phyloP scores from a whole-genome alignment of 2,797 vertebrate species.

The Rhinophrynus dorsalis region DNA sequence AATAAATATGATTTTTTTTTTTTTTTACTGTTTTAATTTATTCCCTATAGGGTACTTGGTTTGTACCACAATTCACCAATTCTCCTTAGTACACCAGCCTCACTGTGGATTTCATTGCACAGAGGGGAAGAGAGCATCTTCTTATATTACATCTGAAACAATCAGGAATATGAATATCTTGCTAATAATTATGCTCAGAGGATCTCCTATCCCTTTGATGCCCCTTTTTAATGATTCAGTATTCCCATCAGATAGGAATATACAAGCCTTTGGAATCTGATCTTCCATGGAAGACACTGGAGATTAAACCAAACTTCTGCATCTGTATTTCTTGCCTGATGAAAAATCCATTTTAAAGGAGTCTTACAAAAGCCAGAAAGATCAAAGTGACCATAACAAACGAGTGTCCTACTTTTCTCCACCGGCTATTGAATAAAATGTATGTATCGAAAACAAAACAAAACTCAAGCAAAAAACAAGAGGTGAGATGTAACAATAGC shows the following conservation, averaged over 20 bases:
- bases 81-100: too few relatives aligned
- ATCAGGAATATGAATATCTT: slow-evolving; percentile 17
- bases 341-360: too few relatives aligned
- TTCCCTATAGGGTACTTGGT: too few relatives aligned
- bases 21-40: too few relatives aligned
- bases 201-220: slow-evolving; percentile 16
- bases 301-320: background rate
- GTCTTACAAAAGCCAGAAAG: background rate
- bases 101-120: slow-evolving; percentile 21
- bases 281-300: background rate
- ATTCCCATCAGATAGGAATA: background rate
- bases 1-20: too few relatives aligned
- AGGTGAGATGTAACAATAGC: too few relatives aligned
- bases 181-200: slow-evolving; percentile 41
- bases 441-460: background rate
- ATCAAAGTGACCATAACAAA: too few relatives aligned
- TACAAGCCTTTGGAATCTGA: background rate
- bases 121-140: slow-evolving; percentile 26
- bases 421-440: too few relatives aligned
- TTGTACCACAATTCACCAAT: too few relatives aligned
- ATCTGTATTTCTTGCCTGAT: background rate
- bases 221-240: background rate
- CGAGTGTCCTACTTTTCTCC: too few relatives aligned
- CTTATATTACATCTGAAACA: slow-evolving; percentile 36
- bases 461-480: background rate